These are phyloP conservation scores for Anser brachyrhynchus DNA, from an alignment of 2,113 vertebrate genomes.

Conservation along the genomic window DNA sequence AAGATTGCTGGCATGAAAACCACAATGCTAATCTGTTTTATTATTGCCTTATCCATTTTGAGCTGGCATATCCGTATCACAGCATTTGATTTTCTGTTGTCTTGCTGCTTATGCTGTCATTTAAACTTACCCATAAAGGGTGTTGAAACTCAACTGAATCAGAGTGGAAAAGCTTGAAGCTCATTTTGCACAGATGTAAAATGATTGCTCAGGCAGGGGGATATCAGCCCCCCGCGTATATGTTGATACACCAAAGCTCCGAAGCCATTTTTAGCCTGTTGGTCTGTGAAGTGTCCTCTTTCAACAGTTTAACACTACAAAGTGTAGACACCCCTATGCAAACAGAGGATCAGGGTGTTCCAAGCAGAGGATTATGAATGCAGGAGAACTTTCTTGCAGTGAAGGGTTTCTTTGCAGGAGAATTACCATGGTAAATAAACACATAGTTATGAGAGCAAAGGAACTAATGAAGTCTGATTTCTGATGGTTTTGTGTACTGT, in stretches of 20 bases:
- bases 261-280: neutral
- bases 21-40: slow-evolving; percentile 31
- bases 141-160: slow-evolving; percentile 6
- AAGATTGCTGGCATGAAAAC: slow-evolving; percentile 4
- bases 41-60: slow-evolving; percentile 42
- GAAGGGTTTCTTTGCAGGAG: neutral
- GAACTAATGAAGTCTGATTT: neutral
- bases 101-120: neutral
- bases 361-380: neutral
- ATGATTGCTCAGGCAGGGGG: neutral
- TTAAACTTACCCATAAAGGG: neutral
- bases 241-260: neutral
- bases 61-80: neutral
- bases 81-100: neutral
- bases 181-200: neutral
- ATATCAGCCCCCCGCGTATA: neutral
- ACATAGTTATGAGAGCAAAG: neutral
- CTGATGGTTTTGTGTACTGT: neutral
- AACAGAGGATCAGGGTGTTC: slow-evolving; percentile 10
- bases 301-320: neutral
- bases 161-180: neutral
- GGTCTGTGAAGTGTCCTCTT: neutral
- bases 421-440: neutral
- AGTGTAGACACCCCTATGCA: neutral
- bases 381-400: neutral